phyloP scores from a whole-genome alignment of 2,113 vertebrate genomes.

The Sakesphorus luctuosus region DNA sequence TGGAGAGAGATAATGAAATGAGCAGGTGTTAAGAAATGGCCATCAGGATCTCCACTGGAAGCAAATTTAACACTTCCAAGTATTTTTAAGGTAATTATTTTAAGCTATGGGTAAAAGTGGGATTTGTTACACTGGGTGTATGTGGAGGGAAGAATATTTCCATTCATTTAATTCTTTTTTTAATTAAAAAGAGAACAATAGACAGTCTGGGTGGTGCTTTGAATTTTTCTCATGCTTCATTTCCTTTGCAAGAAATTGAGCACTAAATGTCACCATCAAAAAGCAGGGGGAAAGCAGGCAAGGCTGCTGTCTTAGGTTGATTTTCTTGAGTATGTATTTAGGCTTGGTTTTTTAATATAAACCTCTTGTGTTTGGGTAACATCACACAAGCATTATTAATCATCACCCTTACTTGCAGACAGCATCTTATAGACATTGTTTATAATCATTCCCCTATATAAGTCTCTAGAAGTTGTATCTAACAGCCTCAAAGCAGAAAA shows the following conservation, averaged over 20 bases:
- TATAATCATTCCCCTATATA: neutral
- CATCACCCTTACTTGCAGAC: neutral
- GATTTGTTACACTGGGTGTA: neutral
- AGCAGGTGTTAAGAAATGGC: constrained; percentile 24
- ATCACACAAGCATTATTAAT: neutral
- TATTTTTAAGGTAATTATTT: constrained; percentile 15
- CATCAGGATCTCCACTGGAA: constrained; percentile 64
- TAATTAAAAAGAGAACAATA: neutral
- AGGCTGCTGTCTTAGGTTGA: neutral
- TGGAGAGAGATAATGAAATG: constrained; percentile 47
- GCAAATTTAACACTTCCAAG: constrained; percentile 5
- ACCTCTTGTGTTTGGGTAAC: neutral
- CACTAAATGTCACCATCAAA: neutral
- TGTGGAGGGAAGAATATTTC: neutral
- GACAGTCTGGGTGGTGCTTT: neutral
- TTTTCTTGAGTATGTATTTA: neutral
- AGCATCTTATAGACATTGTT: neutral
- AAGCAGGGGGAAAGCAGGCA: neutral
- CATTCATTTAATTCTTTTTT: neutral
- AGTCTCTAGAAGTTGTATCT: neutral
- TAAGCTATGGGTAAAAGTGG: neutral
- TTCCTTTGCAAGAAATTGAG: neutral
- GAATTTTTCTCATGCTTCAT: neutral
- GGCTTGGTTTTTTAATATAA: neutral
- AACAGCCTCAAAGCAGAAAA: neutral